phyloP scores from a whole-genome alignment of 2,113 vertebrate species.

The Rhea pennata region DNA sequence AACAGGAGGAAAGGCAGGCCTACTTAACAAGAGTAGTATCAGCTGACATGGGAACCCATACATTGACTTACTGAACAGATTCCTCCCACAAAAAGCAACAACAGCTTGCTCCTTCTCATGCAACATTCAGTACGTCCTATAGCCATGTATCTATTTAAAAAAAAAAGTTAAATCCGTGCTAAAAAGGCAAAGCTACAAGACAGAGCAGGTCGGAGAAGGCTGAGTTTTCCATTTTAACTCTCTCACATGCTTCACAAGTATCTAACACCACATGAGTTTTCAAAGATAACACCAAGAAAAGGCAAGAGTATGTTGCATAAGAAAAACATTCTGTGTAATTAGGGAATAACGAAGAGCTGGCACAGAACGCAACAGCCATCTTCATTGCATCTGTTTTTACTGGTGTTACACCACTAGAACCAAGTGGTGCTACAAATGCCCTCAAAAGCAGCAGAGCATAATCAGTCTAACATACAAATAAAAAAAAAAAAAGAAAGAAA shows the following conservation, averaged over 20 bases:
- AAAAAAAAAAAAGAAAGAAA: too few species aligned
- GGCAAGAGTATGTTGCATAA: neutral
- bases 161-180: neutral
- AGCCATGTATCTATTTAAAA: neutral
- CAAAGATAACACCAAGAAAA: neutral
- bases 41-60: neutral
- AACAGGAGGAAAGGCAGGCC: constrained; percentile 32
- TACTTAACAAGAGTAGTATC: neutral
- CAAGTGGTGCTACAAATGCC: neutral
- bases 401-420: neutral
- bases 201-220: accelerated
- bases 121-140: neutral
- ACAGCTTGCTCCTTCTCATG: neutral
- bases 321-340: neutral
- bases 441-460: neutral
- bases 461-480: neutral
- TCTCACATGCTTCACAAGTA: neutral
- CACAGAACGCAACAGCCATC: neutral
- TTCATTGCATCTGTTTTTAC: neutral
- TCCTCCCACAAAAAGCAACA: neutral
- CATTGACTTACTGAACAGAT: constrained; percentile 22
- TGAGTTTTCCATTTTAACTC: neutral
- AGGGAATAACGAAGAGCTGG: neutral
- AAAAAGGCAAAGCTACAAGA: neutral
- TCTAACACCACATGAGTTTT: neutral